These are phyloP conservation scores for Enteromius radiatus DNA, from an alignment of 2,797 vertebrate species.

Conservation along the genomic window DNA sequence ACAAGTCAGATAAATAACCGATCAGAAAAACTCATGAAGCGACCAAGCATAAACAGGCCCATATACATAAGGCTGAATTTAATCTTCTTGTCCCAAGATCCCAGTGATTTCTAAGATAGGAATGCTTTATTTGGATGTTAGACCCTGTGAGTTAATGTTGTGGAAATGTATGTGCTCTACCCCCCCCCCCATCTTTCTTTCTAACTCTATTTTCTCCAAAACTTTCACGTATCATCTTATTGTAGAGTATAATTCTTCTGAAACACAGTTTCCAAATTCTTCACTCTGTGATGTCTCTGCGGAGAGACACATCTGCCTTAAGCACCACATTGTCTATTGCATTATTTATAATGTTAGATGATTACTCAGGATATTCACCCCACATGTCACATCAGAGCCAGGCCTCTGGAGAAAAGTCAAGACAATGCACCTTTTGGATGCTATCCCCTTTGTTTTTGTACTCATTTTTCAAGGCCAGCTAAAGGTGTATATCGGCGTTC, in stretches of 20 bases:
- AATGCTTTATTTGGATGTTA: slow-evolving; percentile 12
- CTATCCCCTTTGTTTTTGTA: not conserved
- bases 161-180: slow-evolving; percentile 29
- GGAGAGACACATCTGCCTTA: slow-evolving; percentile 36
- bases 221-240: slow-evolving; percentile 17
- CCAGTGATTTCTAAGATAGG: not conserved
- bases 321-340: slow-evolving; percentile 33
- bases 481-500: not conserved
- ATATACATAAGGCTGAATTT: not conserved
- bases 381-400: slow-evolving; percentile 23
- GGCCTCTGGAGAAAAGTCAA: slow-evolving; percentile 3
- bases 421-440: slow-evolving; percentile 27
- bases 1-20: too few species aligned
- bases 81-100: not conserved
- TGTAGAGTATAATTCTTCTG: slow-evolving; percentile 35
- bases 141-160: slow-evolving; percentile 29
- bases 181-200: slow-evolving; percentile 10
- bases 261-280: slow-evolving; percentile 42
- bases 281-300: slow-evolving; percentile 13
- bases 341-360: slow-evolving; percentile 53
- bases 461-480: not conserved
- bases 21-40: not conserved
- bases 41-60: not conserved
- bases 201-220: not conserved
- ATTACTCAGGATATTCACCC: slow-evolving; percentile 39